A percentile compares a stretch with the other conserved stretches of the same genome.
phyloP scores from a whole-genome alignment of 2,113 vertebrate genomes.

The Corythoichthys haematopterus region DNA sequence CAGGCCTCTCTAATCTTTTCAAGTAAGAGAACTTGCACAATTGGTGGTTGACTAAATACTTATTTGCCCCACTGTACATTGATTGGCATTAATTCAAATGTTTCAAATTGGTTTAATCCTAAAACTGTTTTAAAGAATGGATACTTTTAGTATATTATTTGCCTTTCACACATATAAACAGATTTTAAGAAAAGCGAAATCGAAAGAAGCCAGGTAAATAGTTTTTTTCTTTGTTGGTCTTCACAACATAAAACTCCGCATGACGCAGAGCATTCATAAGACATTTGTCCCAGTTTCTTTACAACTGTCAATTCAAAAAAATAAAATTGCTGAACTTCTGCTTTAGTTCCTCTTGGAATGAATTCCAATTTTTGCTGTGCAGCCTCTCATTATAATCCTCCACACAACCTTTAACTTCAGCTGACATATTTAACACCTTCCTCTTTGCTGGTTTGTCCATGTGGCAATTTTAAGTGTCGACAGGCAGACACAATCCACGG shows the following conservation, averaged over 20 bases:
- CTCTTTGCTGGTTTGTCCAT: slow-evolving; percentile 42
- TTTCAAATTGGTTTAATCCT: neutral
- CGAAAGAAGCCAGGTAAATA: neutral
- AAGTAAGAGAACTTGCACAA: no score
- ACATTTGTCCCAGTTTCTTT: slow-evolving; percentile 3
- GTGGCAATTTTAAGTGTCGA: slow-evolving; percentile 63
- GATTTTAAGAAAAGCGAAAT: neutral
- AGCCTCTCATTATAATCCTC: slow-evolving; percentile 40
- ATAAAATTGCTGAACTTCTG: slow-evolving; percentile 43
- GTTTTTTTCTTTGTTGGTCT: neutral
- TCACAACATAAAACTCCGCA: neutral
- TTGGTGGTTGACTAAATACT: no score
- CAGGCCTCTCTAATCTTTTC: no score
- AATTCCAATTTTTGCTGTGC: slow-evolving; percentile 19
- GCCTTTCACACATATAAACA: neutral
- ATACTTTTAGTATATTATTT: neutral
- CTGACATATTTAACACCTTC: slow-evolving; percentile 58
- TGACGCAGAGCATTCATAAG: neutral
- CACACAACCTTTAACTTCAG: slow-evolving; percentile 42
- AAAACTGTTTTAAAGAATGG: neutral
- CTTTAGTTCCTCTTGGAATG: slow-evolving; percentile 31
- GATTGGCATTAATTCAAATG: neutral
- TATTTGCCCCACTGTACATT: neutral
- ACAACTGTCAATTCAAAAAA: slow-evolving; percentile 51
- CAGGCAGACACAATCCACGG: slow-evolving; percentile 52